Conservation (phyloP, 1,140 invertebrate species). For the Hyposmocoma kahamanoa region DNA sequence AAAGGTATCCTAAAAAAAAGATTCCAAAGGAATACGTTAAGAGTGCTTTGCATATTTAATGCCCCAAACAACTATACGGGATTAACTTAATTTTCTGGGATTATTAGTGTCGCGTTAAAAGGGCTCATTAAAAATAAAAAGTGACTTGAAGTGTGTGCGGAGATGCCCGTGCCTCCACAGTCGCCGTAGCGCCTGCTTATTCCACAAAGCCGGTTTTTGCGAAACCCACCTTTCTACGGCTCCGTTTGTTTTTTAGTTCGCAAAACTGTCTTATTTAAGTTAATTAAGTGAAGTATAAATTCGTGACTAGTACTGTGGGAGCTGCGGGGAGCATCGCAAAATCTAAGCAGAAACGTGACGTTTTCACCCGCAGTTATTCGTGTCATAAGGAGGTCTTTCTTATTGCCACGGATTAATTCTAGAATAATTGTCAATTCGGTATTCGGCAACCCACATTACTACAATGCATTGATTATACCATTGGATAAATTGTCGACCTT, state of each 20-base stretch:
- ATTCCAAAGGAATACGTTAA: no score
- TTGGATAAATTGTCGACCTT: neutral
- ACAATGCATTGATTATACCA: neutral
- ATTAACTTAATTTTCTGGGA: conserved; percentile 22
- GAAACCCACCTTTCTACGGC: conserved; percentile 40
- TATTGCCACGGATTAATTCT: neutral
- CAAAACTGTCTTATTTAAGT: conserved; percentile 70
- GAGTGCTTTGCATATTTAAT: no score
- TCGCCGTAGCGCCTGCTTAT: conserved; percentile 16
- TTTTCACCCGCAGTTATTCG: conserved; percentile 25
- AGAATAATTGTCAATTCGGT: neutral
- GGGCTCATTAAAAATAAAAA: conserved; percentile 61
- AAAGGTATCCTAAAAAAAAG: no score
- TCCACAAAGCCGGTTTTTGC: conserved; percentile 47
- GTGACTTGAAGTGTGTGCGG: conserved; percentile 50
- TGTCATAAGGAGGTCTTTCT: conserved; percentile 27
- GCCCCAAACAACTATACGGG: conserved; percentile 1
- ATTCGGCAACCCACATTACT: neutral
- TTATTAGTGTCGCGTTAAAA: conserved; percentile 45
- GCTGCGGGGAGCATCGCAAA: conserved; percentile 12
- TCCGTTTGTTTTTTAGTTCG: conserved; percentile 54
- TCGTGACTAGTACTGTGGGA: conserved; percentile 67
- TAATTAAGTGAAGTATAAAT: conserved; percentile 72
- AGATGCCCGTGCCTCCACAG: conserved; percentile 23
- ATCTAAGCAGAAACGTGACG: conserved; percentile 40